These are phyloP conservation scores for Mycetomoellerius zeteki DNA, from an alignment of 1,140 invertebrate species.

Conservation along the genomic window DNA sequence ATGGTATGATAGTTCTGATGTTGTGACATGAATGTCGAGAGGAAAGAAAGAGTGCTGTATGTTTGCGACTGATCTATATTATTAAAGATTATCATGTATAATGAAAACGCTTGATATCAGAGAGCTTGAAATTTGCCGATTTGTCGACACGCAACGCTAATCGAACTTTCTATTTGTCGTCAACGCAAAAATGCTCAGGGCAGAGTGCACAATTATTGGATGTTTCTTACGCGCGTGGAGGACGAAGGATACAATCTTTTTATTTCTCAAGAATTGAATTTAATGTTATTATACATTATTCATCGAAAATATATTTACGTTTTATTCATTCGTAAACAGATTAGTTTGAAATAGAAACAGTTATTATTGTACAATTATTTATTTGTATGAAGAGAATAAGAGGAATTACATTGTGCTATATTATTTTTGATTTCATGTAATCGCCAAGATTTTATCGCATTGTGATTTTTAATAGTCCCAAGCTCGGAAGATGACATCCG, in stretches of 20 bases:
- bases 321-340: not conserved
- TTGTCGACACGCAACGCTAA: not conserved
- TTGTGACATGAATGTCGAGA: not conserved
- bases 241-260: not conserved
- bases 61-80: slow-evolving; percentile 14
- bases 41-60: not conserved
- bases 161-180: slow-evolving; percentile 37
- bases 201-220: not conserved
- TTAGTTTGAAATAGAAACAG: not conserved
- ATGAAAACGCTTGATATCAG: slow-evolving; percentile 15
- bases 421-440: not conserved
- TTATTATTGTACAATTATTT: not conserved
- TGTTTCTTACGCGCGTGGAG: not conserved
- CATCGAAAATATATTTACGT: not conserved
- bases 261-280: not conserved
- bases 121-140: slow-evolving; percentile 9
- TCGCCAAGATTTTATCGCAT: not conserved
- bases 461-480: not conserved
- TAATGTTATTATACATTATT: not conserved
- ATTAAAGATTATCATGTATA: slow-evolving; percentile 8
- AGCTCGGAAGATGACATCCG: not conserved
- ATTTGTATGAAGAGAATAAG: not conserved
- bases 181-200: slow-evolving; percentile 43
- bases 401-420: not conserved
- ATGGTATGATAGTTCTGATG: not conserved